Base-by-base conservation (phyloP, 2,113 vertebrate genomes). In the Corythaixoides concolor region DNA sequence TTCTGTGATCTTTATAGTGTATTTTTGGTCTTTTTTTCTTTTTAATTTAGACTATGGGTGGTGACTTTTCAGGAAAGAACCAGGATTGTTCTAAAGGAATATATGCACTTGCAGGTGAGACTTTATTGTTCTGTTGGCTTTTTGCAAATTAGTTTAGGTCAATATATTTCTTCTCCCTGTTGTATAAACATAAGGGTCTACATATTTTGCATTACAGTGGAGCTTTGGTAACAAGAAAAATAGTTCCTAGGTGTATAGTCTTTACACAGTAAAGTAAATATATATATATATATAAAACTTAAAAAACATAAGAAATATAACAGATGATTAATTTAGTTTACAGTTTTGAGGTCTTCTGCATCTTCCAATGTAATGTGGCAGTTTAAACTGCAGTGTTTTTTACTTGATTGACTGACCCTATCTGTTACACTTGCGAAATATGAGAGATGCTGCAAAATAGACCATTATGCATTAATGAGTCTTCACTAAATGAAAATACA, bases 21-120 rank as follows among this genome's bases (percentile, higher is more conserved):
- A 5, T 78, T 59, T 91, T 58, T 75, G 5, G 27, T 18, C 16
- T 6, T 50, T 49, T 67, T 91, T 69, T 30, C 79, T 77, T 88
- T 74, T 82, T 81, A 33, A 89, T 97, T 63, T 56, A 99, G 99
- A 99, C 99, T 14, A 99, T 99, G 99, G 99, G 99, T 91, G 99
- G 99, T 24, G 99, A 99, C 95, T 99, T 99, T 97, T 99, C 99
- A 10, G 99, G 99, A 90, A 99, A 99, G 98, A 99, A 99, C 95
- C 99, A 99, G 96, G 99, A 99, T 97, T 99, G 99, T 97, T 99
- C 99, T 84, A 99, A 99, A 98, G 99, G 99, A 92, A 99, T 99
- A 98, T 99, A 99, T 89, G 99, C 99, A 30, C 98, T 99, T 95
- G 99, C 99, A 90, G 99, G 99, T 99, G 70, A 97, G 77, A 70